Evolutionary conservation across 2,113 vertebrate genomes (phyloP), one percentile per base, ranked within the genome.

Genomic region (Petroica traversi): DNA sequence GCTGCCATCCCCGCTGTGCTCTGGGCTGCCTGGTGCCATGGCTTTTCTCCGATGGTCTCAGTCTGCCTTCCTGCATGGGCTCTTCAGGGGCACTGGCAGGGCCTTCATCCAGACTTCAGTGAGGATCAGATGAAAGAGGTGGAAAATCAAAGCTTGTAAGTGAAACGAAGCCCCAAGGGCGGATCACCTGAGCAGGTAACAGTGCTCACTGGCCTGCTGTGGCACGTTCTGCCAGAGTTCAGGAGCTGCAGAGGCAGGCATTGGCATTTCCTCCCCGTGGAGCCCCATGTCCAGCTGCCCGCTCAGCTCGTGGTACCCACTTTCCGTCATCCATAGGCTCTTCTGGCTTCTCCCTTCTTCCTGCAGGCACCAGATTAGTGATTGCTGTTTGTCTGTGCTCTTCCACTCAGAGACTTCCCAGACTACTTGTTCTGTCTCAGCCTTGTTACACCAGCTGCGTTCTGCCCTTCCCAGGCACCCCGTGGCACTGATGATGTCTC

Each of bases 21-120:
- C 34, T 7, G 0, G n/a, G 34, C 36, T 3, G 19, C 71, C 40
- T 0, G 0, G 1, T 8, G 2, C 14, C 14, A 4, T 0, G 1
- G 78, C 64, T 54, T 13, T 2, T 3, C 59, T 36, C 17, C 0
- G 0, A 0, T 19, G 64, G 46, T 68, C 75, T 52, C 0, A 0
- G 11, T 25, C 66, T 63, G 61, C 5, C 2, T 36, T 33, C 14
- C 26, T 29, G 48, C 40, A 6, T 0, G 0, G 52, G 66, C 49
- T 29, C 58, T 14, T 8, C 0, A 5, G 23, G 29, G 48, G 7
- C 51, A 8, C 31, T 0, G 2, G 8, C 17, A 69, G 12, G 33
- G 38, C 23, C 0, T 63, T 85, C 40, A 11, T 28, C 2, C 2
- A 33, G 51, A 2, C 24, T 31, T 16, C 4, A 15, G 49, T 8